Percentiles rank a stretch among this genome's conserved stretches.
Evolutionary conservation across 2,888 invertebrate genomes (phyloP).

Genomic region (Ceriagrion tenellum): DNA sequence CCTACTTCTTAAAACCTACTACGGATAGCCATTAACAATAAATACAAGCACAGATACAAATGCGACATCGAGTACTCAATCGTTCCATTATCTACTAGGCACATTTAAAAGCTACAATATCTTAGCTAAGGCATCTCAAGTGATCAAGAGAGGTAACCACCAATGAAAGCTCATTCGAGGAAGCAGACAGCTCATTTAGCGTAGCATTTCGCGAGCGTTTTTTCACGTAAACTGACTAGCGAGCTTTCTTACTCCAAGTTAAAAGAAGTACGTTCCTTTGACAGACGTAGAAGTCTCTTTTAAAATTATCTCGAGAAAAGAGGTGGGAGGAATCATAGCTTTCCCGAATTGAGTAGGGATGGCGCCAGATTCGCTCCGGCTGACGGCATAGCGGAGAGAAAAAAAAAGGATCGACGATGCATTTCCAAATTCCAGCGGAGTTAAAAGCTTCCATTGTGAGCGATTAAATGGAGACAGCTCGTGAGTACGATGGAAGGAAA

Average conservation of each 20-base stretch:
- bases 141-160: not conserved
- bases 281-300: not conserved
- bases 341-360: not conserved
- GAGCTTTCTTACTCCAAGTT: not conserved
- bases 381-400: not conserved
- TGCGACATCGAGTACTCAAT: no score
- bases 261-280: not conserved
- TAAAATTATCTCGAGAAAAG: not conserved
- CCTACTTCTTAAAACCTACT: no score
- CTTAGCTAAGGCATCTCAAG: not conserved
- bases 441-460: constrained; percentile 33
- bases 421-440: not conserved
- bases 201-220: not conserved
- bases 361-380: not conserved
- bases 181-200: not conserved
- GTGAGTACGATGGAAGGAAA: not conserved
- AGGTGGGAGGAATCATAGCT: not conserved
- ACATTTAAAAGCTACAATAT: not conserved
- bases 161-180: not conserved
- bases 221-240: not conserved
- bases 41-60: no score
- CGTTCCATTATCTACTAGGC: not conserved
- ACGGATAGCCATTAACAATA: no score
- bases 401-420: not conserved
- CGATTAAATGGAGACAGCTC: not conserved